Base-by-base conservation (phyloP, 2,113 vertebrate species). In the Scytalopus superciliaris region DNA sequence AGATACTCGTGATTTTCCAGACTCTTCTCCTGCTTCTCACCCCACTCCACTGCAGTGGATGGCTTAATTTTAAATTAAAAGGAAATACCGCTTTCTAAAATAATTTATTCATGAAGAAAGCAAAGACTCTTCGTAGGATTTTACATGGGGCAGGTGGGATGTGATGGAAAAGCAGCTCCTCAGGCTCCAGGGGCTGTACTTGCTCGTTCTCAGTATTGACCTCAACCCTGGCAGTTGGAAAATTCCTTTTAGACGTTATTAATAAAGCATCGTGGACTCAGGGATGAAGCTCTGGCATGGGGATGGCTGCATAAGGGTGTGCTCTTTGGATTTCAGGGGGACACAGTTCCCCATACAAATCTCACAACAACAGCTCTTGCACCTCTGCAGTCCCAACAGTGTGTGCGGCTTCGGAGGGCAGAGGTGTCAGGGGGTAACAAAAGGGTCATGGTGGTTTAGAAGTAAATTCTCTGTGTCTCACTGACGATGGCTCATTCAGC, bases 61-160 rank as follows among this genome's bases (percentile, higher is more conserved):
- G 7, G 66, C 64, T 76, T 93, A 56, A 24, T 94, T 94, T 91
- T 90, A 93, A 93, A 95, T 95, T 92, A 92, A 95, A 96, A 96
- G 92, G 83, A 96, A 94, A 89, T 94, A 69, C 82, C 72, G 73
- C 72, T 70, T 73, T 92, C 96, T 79, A 60, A 95, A 91, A 93
- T 86, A 8, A 59, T 72, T 94, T 91, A 89, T 93, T 78, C 80
- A 87, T 91, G 57, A 91, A 86, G 90, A 93, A 95, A 85, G 70
- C 91, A 83, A 86, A 88, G 82, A 59, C 39, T 60, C 15, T 31
- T 50, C 50, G 19, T 35, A 78, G 87, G 69, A 74, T 77, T 62
- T 62, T 74, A n/a, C 37, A 28, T 56, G 5, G 30, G 45, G 64
- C 63, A 44, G 68, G 35, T 93, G 66, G 73, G 14, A 52, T 57